Conservation (phyloP, 2,888 invertebrate genomes). For the Linnaemya tessellans region DNA sequence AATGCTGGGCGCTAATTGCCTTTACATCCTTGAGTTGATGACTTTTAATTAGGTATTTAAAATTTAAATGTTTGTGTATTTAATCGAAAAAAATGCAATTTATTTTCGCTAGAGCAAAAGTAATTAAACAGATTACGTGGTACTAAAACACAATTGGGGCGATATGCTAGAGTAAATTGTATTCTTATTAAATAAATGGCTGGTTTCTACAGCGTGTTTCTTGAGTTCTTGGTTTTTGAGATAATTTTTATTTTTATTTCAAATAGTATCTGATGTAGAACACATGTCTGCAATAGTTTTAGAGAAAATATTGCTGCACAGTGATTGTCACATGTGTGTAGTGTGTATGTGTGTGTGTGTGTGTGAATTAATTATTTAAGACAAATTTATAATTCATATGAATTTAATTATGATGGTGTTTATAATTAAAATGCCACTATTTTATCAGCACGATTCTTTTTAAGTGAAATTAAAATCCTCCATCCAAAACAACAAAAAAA, state of each 20-base stretch:
- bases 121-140: conserved; percentile 52
- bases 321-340: too few relatives aligned
- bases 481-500: too few relatives aligned
- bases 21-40: conserved; percentile 81
- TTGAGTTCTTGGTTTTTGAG: neutral
- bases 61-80: conserved; percentile 60
- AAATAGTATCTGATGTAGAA: neutral
- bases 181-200: neutral
- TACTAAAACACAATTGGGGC: conserved; percentile 55
- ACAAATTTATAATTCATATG: conserved; percentile 73
- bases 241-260: neutral
- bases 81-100: conserved; percentile 43
- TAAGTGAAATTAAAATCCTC: neutral
- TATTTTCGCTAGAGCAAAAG: conserved; percentile 53
- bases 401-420: conserved; percentile 75
- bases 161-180: conserved; percentile 26
- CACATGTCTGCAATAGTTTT: neutral
- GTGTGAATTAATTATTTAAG: neutral
- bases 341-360: too few relatives aligned
- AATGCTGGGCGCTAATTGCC: conserved; percentile 80
- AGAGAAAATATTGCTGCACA: neutral
- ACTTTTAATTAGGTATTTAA: conserved; percentile 71
- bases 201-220: neutral
- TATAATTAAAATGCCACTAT: conserved; percentile 76
- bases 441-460: conserved; percentile 19